Evolutionary conservation across 2,113 vertebrate genomes (phyloP).

Genomic region (Notothenia rossii): DNA sequence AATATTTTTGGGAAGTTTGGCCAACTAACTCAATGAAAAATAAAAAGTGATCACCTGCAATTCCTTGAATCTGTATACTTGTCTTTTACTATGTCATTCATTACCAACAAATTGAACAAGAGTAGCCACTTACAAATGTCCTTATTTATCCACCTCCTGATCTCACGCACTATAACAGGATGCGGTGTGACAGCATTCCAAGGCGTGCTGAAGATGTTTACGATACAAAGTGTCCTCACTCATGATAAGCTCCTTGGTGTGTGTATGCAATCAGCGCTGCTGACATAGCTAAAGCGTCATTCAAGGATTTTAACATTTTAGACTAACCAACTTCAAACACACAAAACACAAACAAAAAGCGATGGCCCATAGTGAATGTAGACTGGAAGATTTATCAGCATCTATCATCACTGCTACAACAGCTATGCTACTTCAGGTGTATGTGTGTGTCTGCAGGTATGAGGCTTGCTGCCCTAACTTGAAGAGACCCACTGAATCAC

Average conservation of each 20-base stretch:
- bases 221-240: slow-evolving; percentile 5
- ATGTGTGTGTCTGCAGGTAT: slow-evolving; percentile 39
- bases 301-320: slow-evolving; percentile 9
- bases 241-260: neutral
- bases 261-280: neutral
- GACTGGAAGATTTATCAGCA: neutral
- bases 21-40: neutral
- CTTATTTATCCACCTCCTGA: slow-evolving; percentile 19
- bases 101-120: neutral
- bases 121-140: neutral
- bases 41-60: neutral
- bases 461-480: slow-evolving; percentile 72
- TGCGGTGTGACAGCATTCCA: slow-evolving; percentile 35
- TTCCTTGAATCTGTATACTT: too few species aligned
- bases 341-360: neutral
- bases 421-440: slow-evolving; percentile 8
- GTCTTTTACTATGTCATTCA: neutral
- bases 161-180: slow-evolving; percentile 14
- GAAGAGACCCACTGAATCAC: slow-evolving; percentile 75
- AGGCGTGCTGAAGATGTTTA: slow-evolving; percentile 6
- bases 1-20: neutral
- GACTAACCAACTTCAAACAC: slow-evolving; percentile 4
- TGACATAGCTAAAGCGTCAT: neutral
- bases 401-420: slow-evolving; percentile 35
- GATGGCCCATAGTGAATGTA: slow-evolving; percentile 1